These are phyloP conservation scores for Taenioides sp. DNA, from an alignment of 2,797 vertebrate genomes.

Conservation along the genomic window DNA sequence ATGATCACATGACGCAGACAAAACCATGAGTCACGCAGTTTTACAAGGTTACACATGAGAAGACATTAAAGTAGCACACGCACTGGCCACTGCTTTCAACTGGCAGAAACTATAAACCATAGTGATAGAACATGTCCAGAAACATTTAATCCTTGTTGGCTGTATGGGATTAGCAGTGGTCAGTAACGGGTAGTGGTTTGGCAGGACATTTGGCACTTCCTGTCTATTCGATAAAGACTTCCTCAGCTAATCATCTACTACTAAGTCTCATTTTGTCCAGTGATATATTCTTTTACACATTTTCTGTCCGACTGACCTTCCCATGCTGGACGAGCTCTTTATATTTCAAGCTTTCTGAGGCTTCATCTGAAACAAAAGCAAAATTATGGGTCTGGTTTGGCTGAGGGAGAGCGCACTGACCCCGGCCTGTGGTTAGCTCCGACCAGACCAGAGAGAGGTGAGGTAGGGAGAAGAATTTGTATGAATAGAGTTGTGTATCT, in stretches of 20 bases:
- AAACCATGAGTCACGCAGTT: conserved; percentile 33
- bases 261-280: conserved; percentile 46
- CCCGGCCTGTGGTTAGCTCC: conserved; percentile 79
- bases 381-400: conserved; percentile 86
- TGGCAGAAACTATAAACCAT: neutral
- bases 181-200: conserved; percentile 76
- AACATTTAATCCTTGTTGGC: conserved; percentile 57
- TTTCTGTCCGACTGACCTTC: conserved; percentile 70
- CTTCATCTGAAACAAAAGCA: conserved; percentile 85
- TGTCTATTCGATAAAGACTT: conserved; percentile 72
- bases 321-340: conserved; percentile 73
- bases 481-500: conserved; percentile 77
- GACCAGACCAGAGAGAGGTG: conserved; percentile 77
- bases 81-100: neutral
- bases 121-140: conserved; percentile 44
- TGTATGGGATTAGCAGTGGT: conserved; percentile 69
- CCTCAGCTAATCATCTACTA: conserved; percentile 61
- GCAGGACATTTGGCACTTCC: conserved; percentile 61
- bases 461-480: conserved; percentile 79
- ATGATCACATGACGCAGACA: conserved; percentile 23
- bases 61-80: conserved; percentile 7
- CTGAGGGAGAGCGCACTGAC: conserved; percentile 75
- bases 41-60: conserved; percentile 47
- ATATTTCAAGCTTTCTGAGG: conserved; percentile 82
- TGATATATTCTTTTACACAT: conserved; percentile 45